A percentile compares a stretch with the other conserved stretches of the same genome.
These are phyloP conservation scores for Diplazon laetatorius DNA, from an alignment of 2,888 invertebrate genomes.

Conservation along the genomic window DNA sequence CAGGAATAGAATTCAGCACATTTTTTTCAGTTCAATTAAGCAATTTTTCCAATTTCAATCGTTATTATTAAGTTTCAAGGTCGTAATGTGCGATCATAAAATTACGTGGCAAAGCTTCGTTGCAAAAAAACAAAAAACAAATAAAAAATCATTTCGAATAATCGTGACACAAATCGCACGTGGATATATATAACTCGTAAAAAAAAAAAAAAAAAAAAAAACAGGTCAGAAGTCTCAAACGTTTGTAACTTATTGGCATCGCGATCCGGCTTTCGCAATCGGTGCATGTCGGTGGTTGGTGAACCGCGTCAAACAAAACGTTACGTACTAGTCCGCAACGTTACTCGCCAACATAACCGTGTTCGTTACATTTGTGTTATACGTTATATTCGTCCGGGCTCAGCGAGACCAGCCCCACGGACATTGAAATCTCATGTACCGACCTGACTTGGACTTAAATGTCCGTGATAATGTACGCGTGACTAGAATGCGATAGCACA, in stretches of 20 bases:
- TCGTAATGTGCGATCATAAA: too few species aligned
- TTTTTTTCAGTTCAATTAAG: too few species aligned
- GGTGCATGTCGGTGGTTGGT: slow-evolving; percentile 38
- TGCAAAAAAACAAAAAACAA: too few species aligned
- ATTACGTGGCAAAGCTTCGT: too few species aligned
- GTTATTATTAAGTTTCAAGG: too few species aligned
- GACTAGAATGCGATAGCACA: background rate
- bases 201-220: background rate
- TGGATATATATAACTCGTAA: too few species aligned
- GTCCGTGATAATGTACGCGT: slow-evolving; percentile 42
- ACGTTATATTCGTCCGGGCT: background rate
- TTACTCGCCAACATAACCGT: slow-evolving; percentile 7
- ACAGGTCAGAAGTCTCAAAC: slow-evolving; percentile 34
- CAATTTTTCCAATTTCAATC: too few species aligned
- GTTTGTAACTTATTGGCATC: slow-evolving; percentile 41
- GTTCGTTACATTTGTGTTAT: slow-evolving; percentile 38
- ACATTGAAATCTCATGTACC: slow-evolving; percentile 61
- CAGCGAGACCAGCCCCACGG: slow-evolving; percentile 1
- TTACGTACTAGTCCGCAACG: slow-evolving; percentile 3
- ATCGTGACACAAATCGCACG: too few species aligned
- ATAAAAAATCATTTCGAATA: too few species aligned
- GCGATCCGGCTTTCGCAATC: slow-evolving; percentile 48
- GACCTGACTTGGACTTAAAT: slow-evolving; percentile 50
- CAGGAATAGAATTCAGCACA: too few species aligned
- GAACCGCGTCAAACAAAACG: slow-evolving; percentile 59